These are phyloP conservation scores for Pangasius mekongensis DNA, from an alignment of 2,797 vertebrate species.

Conservation along the genomic window DNA sequence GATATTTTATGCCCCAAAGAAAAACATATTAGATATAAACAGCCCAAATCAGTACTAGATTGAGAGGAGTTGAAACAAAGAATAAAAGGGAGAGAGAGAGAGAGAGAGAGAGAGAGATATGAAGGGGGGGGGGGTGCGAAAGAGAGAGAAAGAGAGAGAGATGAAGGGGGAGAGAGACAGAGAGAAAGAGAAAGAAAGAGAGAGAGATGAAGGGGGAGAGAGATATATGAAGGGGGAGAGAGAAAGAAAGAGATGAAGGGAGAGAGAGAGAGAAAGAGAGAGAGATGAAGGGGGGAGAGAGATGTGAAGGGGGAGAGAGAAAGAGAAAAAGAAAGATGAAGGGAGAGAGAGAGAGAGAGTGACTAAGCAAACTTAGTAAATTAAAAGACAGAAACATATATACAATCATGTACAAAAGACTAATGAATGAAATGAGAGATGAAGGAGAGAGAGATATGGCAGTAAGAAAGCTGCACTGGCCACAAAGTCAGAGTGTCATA, in stretches of 20 bases:
- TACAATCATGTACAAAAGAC: slow-evolving; percentile 57
- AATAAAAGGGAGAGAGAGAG: slow-evolving; percentile 9
- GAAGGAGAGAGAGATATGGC: slow-evolving; percentile 27
- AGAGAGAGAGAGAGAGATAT: background rate
- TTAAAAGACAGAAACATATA: slow-evolving; percentile 66
- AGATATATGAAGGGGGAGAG: too few species aligned
- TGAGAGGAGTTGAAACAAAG: slow-evolving; percentile 34
- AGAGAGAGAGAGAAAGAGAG: slow-evolving; percentile 37
- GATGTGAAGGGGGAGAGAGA: background rate
- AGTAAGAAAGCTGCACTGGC: background rate
- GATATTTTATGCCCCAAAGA: slow-evolving; percentile 21
- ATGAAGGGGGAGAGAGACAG: slow-evolving; percentile 32
- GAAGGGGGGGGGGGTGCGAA: too few species aligned
- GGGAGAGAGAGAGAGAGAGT: slow-evolving; percentile 41
- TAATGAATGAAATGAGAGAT: slow-evolving; percentile 11
- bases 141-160: slow-evolving; percentile 32
- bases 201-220: background rate
- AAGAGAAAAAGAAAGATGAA: too few species aligned
- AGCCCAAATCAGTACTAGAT: slow-evolving; percentile 2
- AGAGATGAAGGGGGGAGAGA: too few species aligned
- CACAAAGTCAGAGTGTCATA: slow-evolving; percentile 29
- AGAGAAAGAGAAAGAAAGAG: slow-evolving; percentile 36
- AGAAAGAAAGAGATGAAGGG: too few species aligned
- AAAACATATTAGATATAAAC: slow-evolving; percentile 30
- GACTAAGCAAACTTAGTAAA: slow-evolving; percentile 69